Base-by-base conservation (phyloP, 1,140 invertebrate genomes). In the Bombyx mandarina region DNA sequence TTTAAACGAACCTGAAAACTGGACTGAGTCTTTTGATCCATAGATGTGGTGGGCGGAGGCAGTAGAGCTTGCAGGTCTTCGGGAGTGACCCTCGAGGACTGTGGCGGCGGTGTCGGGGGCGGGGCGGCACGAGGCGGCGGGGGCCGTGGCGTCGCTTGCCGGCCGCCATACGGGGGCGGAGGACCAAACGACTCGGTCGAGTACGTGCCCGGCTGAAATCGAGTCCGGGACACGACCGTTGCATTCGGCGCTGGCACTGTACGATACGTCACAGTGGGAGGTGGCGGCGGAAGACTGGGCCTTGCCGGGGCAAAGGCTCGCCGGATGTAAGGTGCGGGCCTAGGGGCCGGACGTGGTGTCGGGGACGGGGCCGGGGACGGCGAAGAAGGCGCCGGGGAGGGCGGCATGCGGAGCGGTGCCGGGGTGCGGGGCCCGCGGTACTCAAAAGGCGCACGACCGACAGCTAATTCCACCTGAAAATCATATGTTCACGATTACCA, bases 1-100 rank as follows among this genome's bases (percentile, higher is more conserved):
- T 12, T n/a, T 18, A n/a, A 22, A 46, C 61, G 42, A 52, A 85
- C 90, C 77, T 90, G 90, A 63, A 89, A 89, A 76, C 89, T 90
- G 42, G 87, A 90, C 66, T 90, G 89, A 10, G 90, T 90, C 60
- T 86, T 90, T 62, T 89, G 90, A 60, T 91, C 90, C 90, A 91
- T 90, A 7, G 88, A 88, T 53, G 89, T 89, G 26, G 82, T 77
- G 9, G 89, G 76, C 1, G 89, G 88, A 65, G 89, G 88, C 45
- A 90, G 73, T 4, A 89, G 61, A 43, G 80, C 80, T 72, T 89
- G 77, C 66, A 90, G 67, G 75, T 89, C 73, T 64, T 89, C 76
- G 58, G 81, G 73, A n/a, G 82, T 79, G 62, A 83, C 80, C 57
- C 81, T 55, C 18, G 60, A 60, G 51, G 58, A 43, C 49, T 65